phyloP scores from a whole-genome alignment of 92 coral and sea anemone species.

The Zoanthus solanderi region DNA sequence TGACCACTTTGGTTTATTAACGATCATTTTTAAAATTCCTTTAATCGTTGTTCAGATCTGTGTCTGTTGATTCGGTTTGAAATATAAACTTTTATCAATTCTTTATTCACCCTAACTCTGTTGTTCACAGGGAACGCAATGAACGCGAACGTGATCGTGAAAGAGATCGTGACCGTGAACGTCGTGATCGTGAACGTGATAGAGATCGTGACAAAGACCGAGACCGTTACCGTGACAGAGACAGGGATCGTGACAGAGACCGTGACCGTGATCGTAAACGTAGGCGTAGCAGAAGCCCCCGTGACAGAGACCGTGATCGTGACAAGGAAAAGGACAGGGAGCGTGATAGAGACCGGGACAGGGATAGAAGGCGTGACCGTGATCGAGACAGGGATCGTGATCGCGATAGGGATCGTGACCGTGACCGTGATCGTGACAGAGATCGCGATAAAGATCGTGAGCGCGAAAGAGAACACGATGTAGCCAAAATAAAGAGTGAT shows the following conservation, averaged over 20 bases:
- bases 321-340: constrained; percentile 6
- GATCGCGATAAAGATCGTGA: constrained; percentile 43
- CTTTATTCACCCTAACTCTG: neutral
- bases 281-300: neutral
- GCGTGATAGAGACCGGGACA: constrained; percentile 17
- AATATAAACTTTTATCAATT: neutral
- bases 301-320: constrained; percentile 33
- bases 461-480: constrained; percentile 35
- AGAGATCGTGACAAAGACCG: neutral
- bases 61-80: neutral
- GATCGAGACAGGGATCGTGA: constrained; percentile 28
- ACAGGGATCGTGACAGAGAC: neutral
- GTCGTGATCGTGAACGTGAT: constrained; percentile 17
- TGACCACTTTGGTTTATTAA: too few relatives aligned
- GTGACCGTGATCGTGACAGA: constrained; percentile 43
- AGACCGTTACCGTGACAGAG: constrained; percentile 6
- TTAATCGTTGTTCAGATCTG: neutral
- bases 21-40: neutral
- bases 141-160: constrained; percentile 28
- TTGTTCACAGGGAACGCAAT: constrained; percentile 26
- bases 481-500: constrained; percentile 15
- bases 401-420: constrained; percentile 22
- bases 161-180: constrained; percentile 24
- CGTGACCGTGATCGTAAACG: constrained; percentile 35
- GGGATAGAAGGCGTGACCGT: constrained; percentile 3